Percentiles rank a stretch among this genome's conserved stretches.
These are phyloP conservation scores for Anhinga anhinga DNA, from an alignment of 2,113 vertebrate species.

Conservation along the genomic window DNA sequence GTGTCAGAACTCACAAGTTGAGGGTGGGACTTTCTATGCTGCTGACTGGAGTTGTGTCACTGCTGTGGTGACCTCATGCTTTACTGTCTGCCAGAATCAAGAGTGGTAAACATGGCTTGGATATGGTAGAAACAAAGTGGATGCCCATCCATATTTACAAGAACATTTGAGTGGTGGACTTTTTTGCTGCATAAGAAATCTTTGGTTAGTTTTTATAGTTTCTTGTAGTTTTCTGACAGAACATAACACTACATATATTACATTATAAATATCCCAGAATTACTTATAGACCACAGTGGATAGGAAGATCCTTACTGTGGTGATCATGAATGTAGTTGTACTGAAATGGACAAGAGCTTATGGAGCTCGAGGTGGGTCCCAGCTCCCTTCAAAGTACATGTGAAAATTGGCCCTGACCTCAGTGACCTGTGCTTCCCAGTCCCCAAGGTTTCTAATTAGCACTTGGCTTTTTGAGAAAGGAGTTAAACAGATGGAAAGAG, in stretches of 20 bases:
- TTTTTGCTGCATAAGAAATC: background rate
- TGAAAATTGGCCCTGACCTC: background rate
- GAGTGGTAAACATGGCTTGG: background rate
- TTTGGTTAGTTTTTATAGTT: background rate
- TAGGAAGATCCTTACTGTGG: background rate
- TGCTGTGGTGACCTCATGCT: background rate
- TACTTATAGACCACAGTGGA: accelerated
- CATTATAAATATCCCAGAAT: background rate
- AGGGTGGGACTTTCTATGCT: background rate
- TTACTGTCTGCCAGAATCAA: background rate
- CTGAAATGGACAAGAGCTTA: background rate
- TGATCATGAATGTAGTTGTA: background rate
- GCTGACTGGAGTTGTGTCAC: background rate
- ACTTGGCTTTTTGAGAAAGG: background rate
- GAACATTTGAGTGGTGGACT: accelerated
- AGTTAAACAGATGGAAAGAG: background rate
- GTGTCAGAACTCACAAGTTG: background rate
- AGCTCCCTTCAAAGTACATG: background rate
- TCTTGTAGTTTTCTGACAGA: background rate
- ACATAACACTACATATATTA: no score
- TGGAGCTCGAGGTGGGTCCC: background rate
- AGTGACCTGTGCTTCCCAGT: background rate
- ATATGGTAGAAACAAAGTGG: background rate
- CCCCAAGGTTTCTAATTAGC: background rate
- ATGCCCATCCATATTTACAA: background rate